Evolutionary conservation across 2,888 invertebrate species (phyloP).

Genomic region (Drosophila nigricruria): DNA sequence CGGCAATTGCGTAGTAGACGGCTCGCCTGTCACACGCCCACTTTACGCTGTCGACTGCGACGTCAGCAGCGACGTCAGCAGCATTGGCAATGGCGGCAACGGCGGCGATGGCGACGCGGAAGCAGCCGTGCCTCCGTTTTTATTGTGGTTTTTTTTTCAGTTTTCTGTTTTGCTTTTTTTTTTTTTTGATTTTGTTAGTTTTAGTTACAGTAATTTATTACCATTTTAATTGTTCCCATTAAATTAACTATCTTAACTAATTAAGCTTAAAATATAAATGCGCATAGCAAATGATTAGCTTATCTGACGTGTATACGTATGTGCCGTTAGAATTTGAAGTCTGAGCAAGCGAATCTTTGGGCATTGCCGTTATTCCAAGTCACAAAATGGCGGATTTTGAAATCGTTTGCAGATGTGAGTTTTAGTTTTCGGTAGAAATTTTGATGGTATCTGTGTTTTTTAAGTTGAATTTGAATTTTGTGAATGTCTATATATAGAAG

Average conservation of each 20-base stretch:
- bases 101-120: constrained; percentile 51
- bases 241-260: constrained; percentile 10
- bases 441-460: background rate
- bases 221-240: constrained; percentile 6
- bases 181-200: constrained; percentile 1
- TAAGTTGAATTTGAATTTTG: too few species aligned
- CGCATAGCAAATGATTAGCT: background rate
- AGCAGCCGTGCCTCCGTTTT: constrained; percentile 56
- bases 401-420: background rate
- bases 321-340: background rate
- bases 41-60: constrained; percentile 52
- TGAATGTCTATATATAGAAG: too few species aligned
- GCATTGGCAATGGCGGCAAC: constrained; percentile 31
- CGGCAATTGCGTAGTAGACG: constrained; percentile 65
- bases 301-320: background rate
- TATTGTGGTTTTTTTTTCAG: background rate
- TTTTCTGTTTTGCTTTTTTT: background rate
- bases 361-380: background rate
- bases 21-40: constrained; percentile 61
- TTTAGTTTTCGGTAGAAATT: background rate
- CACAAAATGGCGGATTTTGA: background rate
- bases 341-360: background rate
- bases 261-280: background rate
- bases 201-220: constrained; percentile 28
- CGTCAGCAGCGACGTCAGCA: constrained; percentile 24